Evolutionary conservation across 2,888 invertebrate species (phyloP).

Genomic region (Trichopria drosophilae): DNA sequence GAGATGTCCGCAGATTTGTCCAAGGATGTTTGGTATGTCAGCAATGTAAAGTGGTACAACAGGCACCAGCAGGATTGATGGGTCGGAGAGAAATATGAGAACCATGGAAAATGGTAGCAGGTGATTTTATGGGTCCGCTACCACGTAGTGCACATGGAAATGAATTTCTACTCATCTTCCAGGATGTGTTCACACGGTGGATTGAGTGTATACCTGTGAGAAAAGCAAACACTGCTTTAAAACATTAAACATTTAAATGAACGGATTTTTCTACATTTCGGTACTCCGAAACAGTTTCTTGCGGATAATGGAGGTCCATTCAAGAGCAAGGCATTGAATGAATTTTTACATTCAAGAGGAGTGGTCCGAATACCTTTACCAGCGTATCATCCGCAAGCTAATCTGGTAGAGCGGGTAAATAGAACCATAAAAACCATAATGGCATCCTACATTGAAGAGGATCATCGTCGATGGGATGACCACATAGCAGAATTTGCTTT

Average conservation of each 20-base stretch:
- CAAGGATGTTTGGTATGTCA: neutral
- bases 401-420: conserved; percentile 38
- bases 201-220: neutral
- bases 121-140: no score
- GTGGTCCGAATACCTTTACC: neutral
- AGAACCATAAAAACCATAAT: conserved; percentile 36
- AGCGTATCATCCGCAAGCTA: conserved; percentile 35
- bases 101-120: no score
- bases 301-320: conserved; percentile 3
- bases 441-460: conserved; percentile 11
- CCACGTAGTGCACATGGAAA: neutral
- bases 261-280: neutral
- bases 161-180: neutral
- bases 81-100: no score
- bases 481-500: conserved; percentile 38
- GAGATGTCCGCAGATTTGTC: neutral
- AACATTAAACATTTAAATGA: neutral
- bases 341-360: neutral
- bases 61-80: no score
- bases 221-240: neutral
- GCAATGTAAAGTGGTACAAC: conserved; percentile 1
- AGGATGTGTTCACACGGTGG: conserved; percentile 2
- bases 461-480: conserved; percentile 37
- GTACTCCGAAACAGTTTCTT: neutral
- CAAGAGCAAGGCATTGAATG: neutral